Evolutionary conservation across 2,113 vertebrate genomes (phyloP).

Genomic region (human (Homo sapiens)): DNA sequence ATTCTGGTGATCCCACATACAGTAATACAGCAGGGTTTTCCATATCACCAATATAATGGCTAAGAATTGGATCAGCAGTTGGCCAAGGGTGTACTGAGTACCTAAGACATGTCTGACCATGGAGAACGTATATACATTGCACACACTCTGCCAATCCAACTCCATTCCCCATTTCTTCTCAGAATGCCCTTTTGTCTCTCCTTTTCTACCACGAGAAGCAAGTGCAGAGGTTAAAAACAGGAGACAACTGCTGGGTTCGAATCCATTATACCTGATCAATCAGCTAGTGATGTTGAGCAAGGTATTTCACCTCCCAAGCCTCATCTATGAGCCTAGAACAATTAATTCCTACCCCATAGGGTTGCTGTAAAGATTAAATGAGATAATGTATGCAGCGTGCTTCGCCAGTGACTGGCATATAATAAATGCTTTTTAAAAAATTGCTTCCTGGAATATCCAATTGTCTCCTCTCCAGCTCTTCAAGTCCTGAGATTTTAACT

Average conservation of each 20-base stretch:
- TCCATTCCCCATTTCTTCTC: not conserved
- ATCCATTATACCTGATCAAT: not conserved
- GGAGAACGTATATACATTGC: not conserved
- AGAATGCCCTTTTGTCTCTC: not conserved
- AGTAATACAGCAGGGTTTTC: not conserved
- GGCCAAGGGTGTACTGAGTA: not conserved
- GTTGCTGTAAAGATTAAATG: not conserved
- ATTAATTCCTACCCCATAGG: not conserved
- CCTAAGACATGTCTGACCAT: not conserved
- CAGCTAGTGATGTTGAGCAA: not conserved
- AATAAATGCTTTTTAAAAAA: not conserved
- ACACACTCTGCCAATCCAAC: not conserved
- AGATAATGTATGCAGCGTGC: not conserved
- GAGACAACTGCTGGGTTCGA: not conserved
- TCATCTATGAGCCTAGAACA: not conserved
- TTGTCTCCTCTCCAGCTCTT: not conserved
- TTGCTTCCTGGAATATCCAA: not conserved
- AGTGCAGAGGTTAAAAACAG: not conserved
- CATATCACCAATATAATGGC: not conserved
- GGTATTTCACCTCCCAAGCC: not conserved
- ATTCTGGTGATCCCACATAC: not conserved
- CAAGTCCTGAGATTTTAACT: not conserved
- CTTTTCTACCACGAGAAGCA: not conserved
- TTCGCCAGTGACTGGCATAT: not conserved
- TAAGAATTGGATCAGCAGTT: not conserved